These are phyloP conservation scores for Drosophila tani DNA, from an alignment of 1,140 invertebrate species.

Conservation along the genomic window DNA sequence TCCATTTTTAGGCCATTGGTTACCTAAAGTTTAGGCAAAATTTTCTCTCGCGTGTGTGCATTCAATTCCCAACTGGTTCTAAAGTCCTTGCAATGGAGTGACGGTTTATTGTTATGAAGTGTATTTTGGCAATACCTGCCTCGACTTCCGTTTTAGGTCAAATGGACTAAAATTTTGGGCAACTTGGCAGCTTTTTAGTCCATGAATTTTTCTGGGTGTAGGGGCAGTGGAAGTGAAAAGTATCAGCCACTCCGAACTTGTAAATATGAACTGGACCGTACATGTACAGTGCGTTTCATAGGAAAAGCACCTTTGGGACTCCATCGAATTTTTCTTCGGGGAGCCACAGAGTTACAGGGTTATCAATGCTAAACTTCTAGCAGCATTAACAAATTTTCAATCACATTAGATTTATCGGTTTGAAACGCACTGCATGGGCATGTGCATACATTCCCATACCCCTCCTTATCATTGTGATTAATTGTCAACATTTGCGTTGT, in stretches of 20 bases:
- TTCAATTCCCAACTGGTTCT: too few species aligned
- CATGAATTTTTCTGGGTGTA: not conserved
- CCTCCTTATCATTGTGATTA: conserved; percentile 67
- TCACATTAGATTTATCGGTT: conserved; percentile 2
- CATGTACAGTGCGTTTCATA: conserved; percentile 18
- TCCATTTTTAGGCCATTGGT: too few species aligned
- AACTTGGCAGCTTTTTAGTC: too few species aligned
- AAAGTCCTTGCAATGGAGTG: too few species aligned
- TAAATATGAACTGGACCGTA: conserved; percentile 56
- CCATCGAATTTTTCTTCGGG: not conserved
- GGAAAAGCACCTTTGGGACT: not conserved
- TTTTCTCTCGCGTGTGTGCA: too few species aligned
- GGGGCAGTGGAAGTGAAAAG: not conserved
- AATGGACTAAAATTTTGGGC: too few species aligned
- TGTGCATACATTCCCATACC: conserved; percentile 21
- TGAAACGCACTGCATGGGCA: conserved; percentile 23
- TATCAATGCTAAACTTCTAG: not conserved
- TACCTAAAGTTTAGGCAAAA: too few species aligned
- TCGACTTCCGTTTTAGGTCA: too few species aligned
- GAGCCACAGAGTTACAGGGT: not conserved
- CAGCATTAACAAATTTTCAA: not conserved
- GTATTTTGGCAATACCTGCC: too few species aligned
- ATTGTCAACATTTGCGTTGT: conserved; percentile 61
- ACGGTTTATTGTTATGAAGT: too few species aligned
- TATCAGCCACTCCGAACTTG: conserved; percentile 25